A percentile compares a stretch with the other conserved stretches of the same genome.
These are phyloP conservation scores for Diplogasteroides magnus DNA, from an alignment of 1,140 invertebrate species.

Conservation along the genomic window DNA sequence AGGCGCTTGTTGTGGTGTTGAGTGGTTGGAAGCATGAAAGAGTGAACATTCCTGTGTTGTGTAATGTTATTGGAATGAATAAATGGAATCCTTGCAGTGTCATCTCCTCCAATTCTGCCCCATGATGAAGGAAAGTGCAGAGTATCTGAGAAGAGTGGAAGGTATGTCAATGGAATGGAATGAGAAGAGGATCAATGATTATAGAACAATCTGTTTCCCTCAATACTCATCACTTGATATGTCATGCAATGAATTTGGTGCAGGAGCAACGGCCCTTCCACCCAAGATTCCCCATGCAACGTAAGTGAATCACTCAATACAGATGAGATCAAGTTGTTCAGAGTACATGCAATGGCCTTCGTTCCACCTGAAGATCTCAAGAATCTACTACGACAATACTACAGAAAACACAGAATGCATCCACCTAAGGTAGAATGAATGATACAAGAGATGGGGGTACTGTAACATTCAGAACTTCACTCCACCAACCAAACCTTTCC, in stretches of 20 bases:
- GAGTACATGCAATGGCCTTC: slow-evolving; percentile 54
- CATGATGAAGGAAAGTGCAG: slow-evolving; percentile 44
- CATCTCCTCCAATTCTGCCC: slow-evolving; percentile 49
- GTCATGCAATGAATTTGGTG: background rate
- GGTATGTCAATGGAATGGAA: slow-evolving; percentile 13
- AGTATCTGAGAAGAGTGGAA: slow-evolving; percentile 36
- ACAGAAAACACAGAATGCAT: slow-evolving; percentile 45
- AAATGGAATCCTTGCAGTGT: slow-evolving; percentile 50
- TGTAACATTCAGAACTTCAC: background rate
- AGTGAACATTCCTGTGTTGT: no score
- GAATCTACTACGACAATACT: slow-evolving; percentile 52
- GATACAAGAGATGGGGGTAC: background rate
- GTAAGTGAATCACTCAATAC: background rate
- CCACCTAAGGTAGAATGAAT: slow-evolving; percentile 33
- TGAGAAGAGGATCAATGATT: background rate
- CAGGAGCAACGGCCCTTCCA: background rate
- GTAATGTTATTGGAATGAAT: no score
- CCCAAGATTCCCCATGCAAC: background rate
- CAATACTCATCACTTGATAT: slow-evolving; percentile 6
- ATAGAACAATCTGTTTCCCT: background rate
- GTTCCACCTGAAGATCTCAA: slow-evolving; percentile 53
- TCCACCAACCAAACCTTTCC: slow-evolving; percentile 35
- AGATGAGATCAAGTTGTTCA: slow-evolving; percentile 17
- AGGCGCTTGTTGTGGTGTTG: slow-evolving; percentile 12
- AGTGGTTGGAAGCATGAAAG: no score